A percentile compares a stretch with the other conserved stretches of the same genome.
These are phyloP conservation scores for Apodemus sylvaticus DNA, from an alignment of 2,113 vertebrate species.

Conservation along the genomic window DNA sequence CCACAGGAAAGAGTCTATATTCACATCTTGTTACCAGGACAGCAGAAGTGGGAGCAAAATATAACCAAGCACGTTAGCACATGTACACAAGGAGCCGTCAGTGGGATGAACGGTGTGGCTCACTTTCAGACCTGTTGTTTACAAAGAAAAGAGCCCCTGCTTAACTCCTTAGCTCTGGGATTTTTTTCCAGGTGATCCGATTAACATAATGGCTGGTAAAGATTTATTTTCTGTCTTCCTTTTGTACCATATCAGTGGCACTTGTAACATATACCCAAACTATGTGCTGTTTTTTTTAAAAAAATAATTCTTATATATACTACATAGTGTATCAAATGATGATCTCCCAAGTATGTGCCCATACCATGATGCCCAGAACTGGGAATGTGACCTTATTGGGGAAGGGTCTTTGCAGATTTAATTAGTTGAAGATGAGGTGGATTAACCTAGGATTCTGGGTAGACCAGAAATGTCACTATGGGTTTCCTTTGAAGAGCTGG, in stretches of 20 bases:
- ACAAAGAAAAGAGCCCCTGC: background rate
- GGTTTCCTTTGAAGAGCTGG: background rate
- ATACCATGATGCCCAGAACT: background rate
- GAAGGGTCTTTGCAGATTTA: background rate
- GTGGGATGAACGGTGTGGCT: background rate
- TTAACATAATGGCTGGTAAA: background rate
- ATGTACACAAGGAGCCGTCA: background rate
- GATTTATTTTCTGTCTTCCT: conserved; percentile 3
- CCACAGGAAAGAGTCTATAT: background rate
- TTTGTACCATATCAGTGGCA: background rate
- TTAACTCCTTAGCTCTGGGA: background rate
- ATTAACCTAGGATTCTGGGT: background rate
- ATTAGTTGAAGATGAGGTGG: background rate
- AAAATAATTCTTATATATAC: background rate
- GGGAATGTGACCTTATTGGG: background rate
- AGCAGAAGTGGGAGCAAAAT: background rate
- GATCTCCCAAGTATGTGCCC: background rate
- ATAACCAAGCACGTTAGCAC: background rate
- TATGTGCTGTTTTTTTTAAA: background rate
- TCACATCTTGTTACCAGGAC: background rate
- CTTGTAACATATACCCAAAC: background rate
- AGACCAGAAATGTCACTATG: background rate
- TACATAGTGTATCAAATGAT: background rate
- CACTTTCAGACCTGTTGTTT: background rate
- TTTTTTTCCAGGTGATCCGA: background rate